These are phyloP conservation scores for Mythimna lalbum DNA, from an alignment of 2,888 invertebrate species.

Conservation along the genomic window DNA sequence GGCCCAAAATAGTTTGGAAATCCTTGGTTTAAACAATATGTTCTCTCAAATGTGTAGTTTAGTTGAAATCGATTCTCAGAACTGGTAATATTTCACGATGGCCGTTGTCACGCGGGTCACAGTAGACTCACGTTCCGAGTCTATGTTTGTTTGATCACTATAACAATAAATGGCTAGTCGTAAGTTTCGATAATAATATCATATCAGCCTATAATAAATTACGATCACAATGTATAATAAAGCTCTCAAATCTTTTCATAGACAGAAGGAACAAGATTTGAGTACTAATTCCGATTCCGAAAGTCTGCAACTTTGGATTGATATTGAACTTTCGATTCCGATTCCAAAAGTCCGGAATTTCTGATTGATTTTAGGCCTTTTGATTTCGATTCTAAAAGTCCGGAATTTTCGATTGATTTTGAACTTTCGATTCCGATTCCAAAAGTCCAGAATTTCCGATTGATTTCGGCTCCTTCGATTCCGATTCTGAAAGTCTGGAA, in stretches of 20 bases:
- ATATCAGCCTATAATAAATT: not conserved
- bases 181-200: constrained; percentile 4
- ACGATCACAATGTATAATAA: not conserved
- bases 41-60: not conserved
- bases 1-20: no score
- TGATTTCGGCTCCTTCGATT: no score
- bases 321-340: no score
- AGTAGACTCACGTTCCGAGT: constrained; percentile 15
- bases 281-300: no score
- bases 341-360: no score
- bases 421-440: no score
- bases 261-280: not conserved
- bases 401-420: no score
- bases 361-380: no score
- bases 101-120: not conserved
- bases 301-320: no score
- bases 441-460: no score
- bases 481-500: no score
- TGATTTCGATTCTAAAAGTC: no score
- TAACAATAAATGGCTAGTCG: not conserved
- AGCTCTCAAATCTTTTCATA: not conserved
- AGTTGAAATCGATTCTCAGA: constrained; percentile 8
- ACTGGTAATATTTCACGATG: constrained; percentile 9
- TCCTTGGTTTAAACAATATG: not conserved
- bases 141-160: constrained; percentile 8